Percentiles rank a stretch among this genome's conserved stretches.
Conservation (phyloP, 2,797 vertebrate species). For the Chelon auratus region DNA sequence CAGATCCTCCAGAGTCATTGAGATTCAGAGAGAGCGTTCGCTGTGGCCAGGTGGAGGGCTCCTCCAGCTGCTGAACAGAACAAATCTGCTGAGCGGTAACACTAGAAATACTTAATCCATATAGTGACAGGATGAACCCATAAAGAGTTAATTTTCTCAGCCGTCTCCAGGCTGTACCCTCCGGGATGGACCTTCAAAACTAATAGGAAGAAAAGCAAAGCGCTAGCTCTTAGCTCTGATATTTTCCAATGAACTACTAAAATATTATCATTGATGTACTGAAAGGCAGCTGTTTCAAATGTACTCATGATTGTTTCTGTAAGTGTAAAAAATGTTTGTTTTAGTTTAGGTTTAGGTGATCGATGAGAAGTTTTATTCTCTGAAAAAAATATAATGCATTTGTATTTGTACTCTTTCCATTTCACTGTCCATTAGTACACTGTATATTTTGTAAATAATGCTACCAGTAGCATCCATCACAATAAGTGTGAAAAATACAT, state of each 20-base stretch:
- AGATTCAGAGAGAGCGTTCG: conserved; percentile 88
- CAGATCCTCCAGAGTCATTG: conserved; percentile 90
- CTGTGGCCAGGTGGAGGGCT: conserved; percentile 82
- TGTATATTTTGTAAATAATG: background rate
- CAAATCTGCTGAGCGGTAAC: conserved; percentile 84
- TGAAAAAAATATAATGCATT: too few species aligned
- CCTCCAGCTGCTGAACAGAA: conserved; percentile 88
- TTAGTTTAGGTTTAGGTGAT: too few species aligned
- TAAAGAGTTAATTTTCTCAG: conserved; percentile 72
- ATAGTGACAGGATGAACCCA: conserved; percentile 86
- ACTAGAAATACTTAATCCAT: conserved; percentile 87
- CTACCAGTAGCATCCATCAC: too few species aligned
- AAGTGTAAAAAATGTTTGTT: background rate
- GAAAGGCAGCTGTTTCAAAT: background rate
- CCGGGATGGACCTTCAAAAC: conserved; percentile 6
- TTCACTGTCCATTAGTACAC: background rate
- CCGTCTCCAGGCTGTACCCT: conserved; percentile 7
- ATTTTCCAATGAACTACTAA: background rate
- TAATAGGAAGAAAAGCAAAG: conserved; percentile 3
- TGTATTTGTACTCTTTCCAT: too few species aligned
- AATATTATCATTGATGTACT: background rate
- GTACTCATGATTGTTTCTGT: background rate
- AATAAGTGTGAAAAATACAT: too few species aligned
- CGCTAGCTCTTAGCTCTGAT: background rate
- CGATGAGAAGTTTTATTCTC: too few species aligned